Evolutionary conservation across 2,113 vertebrate genomes (phyloP).

Genomic region (Gopherus evgoodei): DNA sequence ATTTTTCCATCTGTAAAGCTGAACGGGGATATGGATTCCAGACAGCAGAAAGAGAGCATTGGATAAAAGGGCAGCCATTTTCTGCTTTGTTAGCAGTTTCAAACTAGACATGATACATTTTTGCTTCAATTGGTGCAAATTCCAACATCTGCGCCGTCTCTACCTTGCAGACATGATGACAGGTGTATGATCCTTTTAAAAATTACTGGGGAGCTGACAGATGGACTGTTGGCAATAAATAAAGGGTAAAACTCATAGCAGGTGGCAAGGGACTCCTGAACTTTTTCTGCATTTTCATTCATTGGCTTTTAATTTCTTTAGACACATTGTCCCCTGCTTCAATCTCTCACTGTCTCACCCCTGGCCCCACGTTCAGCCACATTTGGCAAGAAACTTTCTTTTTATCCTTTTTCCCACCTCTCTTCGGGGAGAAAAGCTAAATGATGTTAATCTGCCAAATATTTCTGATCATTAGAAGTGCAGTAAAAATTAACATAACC

Average conservation of each 20-base stretch:
- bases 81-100: constrained; percentile 63
- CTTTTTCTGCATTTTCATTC: constrained; percentile 61
- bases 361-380: neutral
- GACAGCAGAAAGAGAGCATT: neutral
- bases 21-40: constrained; percentile 10
- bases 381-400: constrained; percentile 48
- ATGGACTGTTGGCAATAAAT: constrained; percentile 71
- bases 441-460: constrained; percentile 79
- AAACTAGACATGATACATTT: constrained; percentile 68
- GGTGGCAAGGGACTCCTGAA: constrained; percentile 37
- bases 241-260: constrained; percentile 61
- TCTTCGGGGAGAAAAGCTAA: constrained; percentile 71
- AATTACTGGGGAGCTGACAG: constrained; percentile 68
- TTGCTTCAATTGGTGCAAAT: constrained; percentile 74
- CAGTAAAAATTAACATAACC: constrained; percentile 70
- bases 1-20: constrained; percentile 17
- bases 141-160: constrained; percentile 81
- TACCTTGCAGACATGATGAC: constrained; percentile 80
- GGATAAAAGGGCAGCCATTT: constrained; percentile 21
- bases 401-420: constrained; percentile 49
- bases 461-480: constrained; percentile 77
- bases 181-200: constrained; percentile 75
- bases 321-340: neutral
- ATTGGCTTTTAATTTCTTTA: constrained; percentile 51
- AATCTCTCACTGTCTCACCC: neutral